Base-by-base conservation (phyloP, 2,888 invertebrate species). In the Polymixis flavicincta region DNA sequence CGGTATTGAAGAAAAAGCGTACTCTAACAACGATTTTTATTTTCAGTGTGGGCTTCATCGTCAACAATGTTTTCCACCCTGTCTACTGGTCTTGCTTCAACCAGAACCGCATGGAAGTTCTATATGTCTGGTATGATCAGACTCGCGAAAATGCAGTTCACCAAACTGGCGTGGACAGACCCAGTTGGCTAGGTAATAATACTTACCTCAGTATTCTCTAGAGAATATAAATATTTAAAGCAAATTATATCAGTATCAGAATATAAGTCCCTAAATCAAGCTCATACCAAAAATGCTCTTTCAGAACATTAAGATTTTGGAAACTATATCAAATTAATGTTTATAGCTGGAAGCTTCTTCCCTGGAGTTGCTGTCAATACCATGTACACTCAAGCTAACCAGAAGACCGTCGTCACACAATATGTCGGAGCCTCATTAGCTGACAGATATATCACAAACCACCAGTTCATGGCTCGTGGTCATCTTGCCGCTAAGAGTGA, bases 401-500 rank as follows among this genome's bases (percentile, higher is more conserved):
- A 96, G 79, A 94, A 93, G 75, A 82, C 82, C 0, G 84, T 90
- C 1, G 92, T 95, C 63, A 92, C 94, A 0, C 76, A 79, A 19
- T 81, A 91, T 5, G 92, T 96, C 0, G 96, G 96, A 7, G 77
- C 88, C 7, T 84, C 85, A 6, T 80, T 94, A 64, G 96, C 96
- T 1, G 89, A 93, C 37, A 94, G 94, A 82, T 97, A 97, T 84
- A 92, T 97, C 3, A 95, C 96, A 8, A 89, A 72, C 60, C 89
- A 85, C 0, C 94, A 93, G 87, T 95, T 96, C 83, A 88, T 97
- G 68, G 91, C 97, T 0, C 96, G 97, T 65, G 97, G 97, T 5
- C 98, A 98, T 87, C 92, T 97, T 60, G 92, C 97, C 0, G 97
- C 97, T 2, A 97, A 97, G 89, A 96, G 96, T n/a, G 97, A 98